These are phyloP conservation scores for Caenorhabditis afra DNA, from an alignment of 2,888 invertebrate species.

Conservation along the genomic window DNA sequence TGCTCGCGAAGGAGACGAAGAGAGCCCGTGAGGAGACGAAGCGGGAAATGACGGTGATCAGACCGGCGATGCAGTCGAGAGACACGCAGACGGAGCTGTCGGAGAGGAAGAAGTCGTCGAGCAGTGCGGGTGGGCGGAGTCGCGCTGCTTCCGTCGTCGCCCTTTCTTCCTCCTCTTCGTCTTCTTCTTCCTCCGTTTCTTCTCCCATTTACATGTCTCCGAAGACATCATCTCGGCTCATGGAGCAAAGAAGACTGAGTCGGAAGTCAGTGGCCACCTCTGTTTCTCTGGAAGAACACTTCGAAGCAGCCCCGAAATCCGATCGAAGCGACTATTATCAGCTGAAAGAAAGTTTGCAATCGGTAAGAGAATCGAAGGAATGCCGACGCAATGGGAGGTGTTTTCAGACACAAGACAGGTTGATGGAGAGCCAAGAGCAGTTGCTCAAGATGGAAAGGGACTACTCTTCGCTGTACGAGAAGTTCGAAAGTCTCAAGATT, in stretches of 20 bases:
- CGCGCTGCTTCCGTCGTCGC: background rate
- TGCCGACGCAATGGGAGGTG: too few species aligned
- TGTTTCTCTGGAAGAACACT: background rate
- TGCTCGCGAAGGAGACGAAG: slow-evolving; percentile 8
- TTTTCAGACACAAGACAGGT: slow-evolving; percentile 45
- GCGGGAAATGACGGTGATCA: slow-evolving; percentile 27
- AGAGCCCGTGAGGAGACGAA: slow-evolving; percentile 32
- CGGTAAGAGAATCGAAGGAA: slow-evolving; percentile 11
- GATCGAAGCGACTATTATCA: slow-evolving; percentile 36
- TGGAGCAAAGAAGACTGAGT: slow-evolving; percentile 16
- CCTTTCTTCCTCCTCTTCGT: slow-evolving; percentile 17
- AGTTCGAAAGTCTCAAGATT: slow-evolving; percentile 38
- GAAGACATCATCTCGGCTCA: slow-evolving; percentile 20
- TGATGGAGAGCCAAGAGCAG: slow-evolving; percentile 52
- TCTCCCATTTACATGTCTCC: slow-evolving; percentile 1
- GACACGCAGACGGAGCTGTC: slow-evolving; percentile 24
- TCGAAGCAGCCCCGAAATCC: background rate
- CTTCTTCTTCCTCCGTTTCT: slow-evolving; percentile 10
- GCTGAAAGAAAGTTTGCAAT: slow-evolving; percentile 31
- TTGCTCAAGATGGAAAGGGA: slow-evolving; percentile 45
- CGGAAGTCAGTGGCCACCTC: background rate
- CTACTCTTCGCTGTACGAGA: slow-evolving; percentile 30
- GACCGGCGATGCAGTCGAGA: slow-evolving; percentile 13
- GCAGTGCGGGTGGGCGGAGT: background rate
- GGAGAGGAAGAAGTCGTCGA: background rate